Percentiles rank a stretch among this genome's conserved stretches.
Evolutionary conservation across 2,113 vertebrate species (phyloP).

Genomic region (Aegotheles bennettii): DNA sequence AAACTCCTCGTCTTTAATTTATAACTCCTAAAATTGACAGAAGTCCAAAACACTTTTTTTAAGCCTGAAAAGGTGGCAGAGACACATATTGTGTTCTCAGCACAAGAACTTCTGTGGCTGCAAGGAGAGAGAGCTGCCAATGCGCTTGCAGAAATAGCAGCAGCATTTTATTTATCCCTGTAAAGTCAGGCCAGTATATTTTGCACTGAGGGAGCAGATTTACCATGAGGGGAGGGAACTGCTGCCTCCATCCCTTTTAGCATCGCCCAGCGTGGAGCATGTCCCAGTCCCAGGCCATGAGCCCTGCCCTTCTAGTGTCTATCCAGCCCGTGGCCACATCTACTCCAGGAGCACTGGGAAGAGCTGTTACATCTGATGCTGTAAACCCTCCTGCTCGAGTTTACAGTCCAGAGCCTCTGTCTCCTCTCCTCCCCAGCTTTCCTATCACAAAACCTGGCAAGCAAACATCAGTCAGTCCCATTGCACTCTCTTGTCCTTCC

Average conservation of each 20-base stretch:
- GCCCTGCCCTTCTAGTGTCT: not conserved
- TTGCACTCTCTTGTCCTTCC: not conserved
- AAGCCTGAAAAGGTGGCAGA: conserved; percentile 55
- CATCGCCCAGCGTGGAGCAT: not conserved
- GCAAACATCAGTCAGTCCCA: not conserved
- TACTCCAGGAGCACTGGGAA: not conserved
- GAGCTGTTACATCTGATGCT: not conserved
- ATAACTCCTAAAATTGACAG: conserved; percentile 39
- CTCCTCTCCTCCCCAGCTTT: not conserved
- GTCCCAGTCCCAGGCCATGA: not conserved
- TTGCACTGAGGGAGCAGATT: conserved; percentile 1
- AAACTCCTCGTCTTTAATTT: conserved; percentile 42
- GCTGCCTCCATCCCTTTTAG: not conserved
- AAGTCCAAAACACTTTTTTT: conserved; percentile 35
- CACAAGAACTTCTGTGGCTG: conserved; percentile 49
- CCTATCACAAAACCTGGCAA: not conserved
- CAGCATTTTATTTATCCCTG: conserved; percentile 42
- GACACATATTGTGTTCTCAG: conserved; percentile 49
- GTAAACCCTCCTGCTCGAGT: not conserved
- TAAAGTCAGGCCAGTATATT: conserved; percentile 24
- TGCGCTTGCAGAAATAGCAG: conserved; percentile 54
- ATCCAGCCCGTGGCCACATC: not conserved
- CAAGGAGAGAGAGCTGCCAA: conserved; percentile 48
- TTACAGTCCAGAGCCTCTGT: not conserved
- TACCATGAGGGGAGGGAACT: not conserved